phyloP scores from a whole-genome alignment of 2,888 invertebrate species.

The Volucella inflata region DNA sequence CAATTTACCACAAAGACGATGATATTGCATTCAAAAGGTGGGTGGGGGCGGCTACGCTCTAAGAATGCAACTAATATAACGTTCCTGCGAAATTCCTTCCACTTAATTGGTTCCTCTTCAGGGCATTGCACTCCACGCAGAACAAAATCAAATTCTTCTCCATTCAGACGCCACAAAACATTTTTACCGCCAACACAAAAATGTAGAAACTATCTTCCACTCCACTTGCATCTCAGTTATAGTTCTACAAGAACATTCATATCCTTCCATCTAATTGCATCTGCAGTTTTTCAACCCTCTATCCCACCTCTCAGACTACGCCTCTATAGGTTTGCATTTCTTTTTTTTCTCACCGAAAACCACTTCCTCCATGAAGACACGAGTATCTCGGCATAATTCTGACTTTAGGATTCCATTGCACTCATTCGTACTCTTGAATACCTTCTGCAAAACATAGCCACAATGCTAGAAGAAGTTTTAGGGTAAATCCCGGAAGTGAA shows the following conservation, averaged over 20 bases:
- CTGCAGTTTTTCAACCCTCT: background rate
- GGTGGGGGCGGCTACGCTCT: too few species aligned
- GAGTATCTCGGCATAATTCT: background rate
- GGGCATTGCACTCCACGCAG: slow-evolving; percentile 32
- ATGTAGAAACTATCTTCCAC: slow-evolving; percentile 3
- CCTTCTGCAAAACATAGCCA: background rate
- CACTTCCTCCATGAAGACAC: background rate
- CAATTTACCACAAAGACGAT: background rate
- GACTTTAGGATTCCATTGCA: slow-evolving; percentile 23
- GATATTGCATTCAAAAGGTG: background rate
- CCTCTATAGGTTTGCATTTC: background rate
- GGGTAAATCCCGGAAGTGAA: slow-evolving; percentile 40
- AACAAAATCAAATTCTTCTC: background rate
- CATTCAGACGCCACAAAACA: slow-evolving; percentile 2
- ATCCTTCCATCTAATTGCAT: slow-evolving; percentile 45
- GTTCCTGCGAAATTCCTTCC: background rate
- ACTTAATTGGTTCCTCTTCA: slow-evolving; percentile 26
- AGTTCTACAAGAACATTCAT: background rate
- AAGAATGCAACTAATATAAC: too few species aligned
- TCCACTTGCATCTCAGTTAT: background rate
- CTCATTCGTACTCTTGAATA: background rate
- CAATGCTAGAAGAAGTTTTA: background rate
- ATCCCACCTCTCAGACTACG: background rate
- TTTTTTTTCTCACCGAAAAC: slow-evolving; percentile 22
- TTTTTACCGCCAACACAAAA: background rate